Percentiles rank a stretch among this genome's conserved stretches.
phyloP scores from a whole-genome alignment of 2,888 invertebrate species.

The Atethmia centrago region DNA sequence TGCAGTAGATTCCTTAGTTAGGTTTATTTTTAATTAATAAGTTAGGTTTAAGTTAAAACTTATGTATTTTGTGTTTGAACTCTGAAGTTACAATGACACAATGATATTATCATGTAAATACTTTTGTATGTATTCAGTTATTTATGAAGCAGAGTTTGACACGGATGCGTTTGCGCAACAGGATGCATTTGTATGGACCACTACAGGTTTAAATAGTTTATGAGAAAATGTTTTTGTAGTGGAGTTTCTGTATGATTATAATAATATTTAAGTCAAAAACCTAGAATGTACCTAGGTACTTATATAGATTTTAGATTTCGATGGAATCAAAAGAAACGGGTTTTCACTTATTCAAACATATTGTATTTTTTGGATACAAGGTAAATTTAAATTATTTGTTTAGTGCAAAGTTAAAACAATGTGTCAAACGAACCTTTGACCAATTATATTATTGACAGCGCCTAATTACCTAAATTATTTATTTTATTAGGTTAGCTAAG shows the following conservation, averaged over 20 bases:
- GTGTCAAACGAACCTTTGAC: neutral
- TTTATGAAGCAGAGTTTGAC: conserved; percentile 38
- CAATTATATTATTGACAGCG: neutral
- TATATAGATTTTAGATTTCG: neutral
- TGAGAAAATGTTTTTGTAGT: conserved; percentile 1
- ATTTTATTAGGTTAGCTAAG: neutral
- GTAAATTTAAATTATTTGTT: neutral
- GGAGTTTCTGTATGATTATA: neutral
- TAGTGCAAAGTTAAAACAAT: neutral
- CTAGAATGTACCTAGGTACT: neutral
- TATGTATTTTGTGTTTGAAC: conserved; percentile 19
- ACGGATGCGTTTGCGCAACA: conserved; percentile 17
- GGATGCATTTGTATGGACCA: conserved; percentile 10
- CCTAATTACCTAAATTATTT: neutral
- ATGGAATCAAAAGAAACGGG: neutral
- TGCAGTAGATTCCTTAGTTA: neutral
- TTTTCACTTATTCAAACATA: neutral
- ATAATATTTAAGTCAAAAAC: neutral
- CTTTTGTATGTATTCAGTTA: conserved; percentile 33
- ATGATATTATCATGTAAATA: conserved; percentile 43
- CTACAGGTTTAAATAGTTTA: conserved; percentile 10
- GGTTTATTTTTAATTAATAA: conserved; percentile 7
- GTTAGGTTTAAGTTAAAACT: conserved; percentile 33
- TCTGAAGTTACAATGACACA: conserved; percentile 11
- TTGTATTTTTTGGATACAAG: neutral